Percentiles rank a stretch among this genome's conserved stretches.
These are phyloP conservation scores for Troides oblongomaculatus DNA, from an alignment of 2,888 invertebrate species.

Conservation along the genomic window DNA sequence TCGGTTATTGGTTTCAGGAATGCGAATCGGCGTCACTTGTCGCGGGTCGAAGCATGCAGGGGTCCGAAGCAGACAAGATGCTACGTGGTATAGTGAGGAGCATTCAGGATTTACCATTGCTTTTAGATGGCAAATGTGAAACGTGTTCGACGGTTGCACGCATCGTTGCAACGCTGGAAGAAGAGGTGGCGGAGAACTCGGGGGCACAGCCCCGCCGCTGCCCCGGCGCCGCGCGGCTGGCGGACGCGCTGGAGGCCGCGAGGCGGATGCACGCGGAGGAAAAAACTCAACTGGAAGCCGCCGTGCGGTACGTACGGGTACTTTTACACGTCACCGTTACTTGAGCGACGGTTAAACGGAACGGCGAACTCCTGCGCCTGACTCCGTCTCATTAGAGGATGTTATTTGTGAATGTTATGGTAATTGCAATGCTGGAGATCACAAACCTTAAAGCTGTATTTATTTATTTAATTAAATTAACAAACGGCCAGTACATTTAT, in stretches of 20 bases:
- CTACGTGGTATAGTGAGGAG: conserved; percentile 22
- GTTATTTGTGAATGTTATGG: too few relatives aligned
- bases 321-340: too few relatives aligned
- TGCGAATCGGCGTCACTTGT: conserved; percentile 46
- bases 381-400: too few relatives aligned
- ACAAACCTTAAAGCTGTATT: too few relatives aligned
- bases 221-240: conserved; percentile 28
- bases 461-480: too few relatives aligned
- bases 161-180: not conserved
- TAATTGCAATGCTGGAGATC: too few relatives aligned
- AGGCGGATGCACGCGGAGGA: conserved; percentile 56
- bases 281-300: conserved; percentile 50
- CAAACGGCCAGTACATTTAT: too few relatives aligned
- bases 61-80: conserved; percentile 36
- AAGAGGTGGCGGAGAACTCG: not conserved
- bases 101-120: conserved; percentile 10
- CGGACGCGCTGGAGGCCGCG: conserved; percentile 38
- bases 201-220: not conserved
- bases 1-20: conserved; percentile 41
- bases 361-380: too few relatives aligned
- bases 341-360: too few relatives aligned
- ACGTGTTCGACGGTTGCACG: conserved; percentile 15
- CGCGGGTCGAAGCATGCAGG: conserved; percentile 40
- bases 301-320: conserved; percentile 44
- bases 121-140: conserved; percentile 21